Base-by-base conservation (phyloP, 53 echinoderm and acorn worm genomes). In the Pentamera pediparva region DNA sequence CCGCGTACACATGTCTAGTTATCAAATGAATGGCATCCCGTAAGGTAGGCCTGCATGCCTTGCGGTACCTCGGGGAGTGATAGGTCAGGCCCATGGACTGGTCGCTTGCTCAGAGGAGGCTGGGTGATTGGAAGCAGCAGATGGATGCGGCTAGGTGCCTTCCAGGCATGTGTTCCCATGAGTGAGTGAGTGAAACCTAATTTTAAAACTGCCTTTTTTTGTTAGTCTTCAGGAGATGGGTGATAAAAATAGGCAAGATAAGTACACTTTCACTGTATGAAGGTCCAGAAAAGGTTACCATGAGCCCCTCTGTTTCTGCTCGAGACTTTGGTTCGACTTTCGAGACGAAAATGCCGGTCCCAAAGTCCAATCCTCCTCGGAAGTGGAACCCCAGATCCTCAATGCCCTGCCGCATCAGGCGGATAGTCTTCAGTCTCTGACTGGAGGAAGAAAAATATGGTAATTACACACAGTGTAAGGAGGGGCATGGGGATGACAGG, bases 301-400 rank as follows among this genome's bases (percentile, higher is more conserved):
- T 70, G 19, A 70, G 70, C 33, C 70, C 70, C 17, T 70, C 27
- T 11, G 51, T 45, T 6, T 70, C 70, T 32, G 70, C 93, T 25
- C 76, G 75, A 10, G 93, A 93, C 8, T 88, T 74, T 6, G 86
- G 75, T 0, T 76, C 74, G 3, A 93, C 93, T 32, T 86, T 76
- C 13, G 86, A 89, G 15, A 93, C 84, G 55, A 81, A 83, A 31
- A 84, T 59, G 3, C 93, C 89, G 1, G 86, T 82, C n/a, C 81
- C 89, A 69, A 76, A 86, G 27, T 93, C 93, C 21, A 86, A 60
- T 4, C 93, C 93, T 10, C 93, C 93, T n/a, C 89, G 80, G 36
- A 93, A 80, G 15, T 72, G 74, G 72, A 93, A 93, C 17, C 93
- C 93, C 45, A 93, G 81, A 18, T 69, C 78, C 37, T 93, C 89